A percentile compares a stretch with the other conserved stretches of the same genome.
Evolutionary conservation across 2,888 invertebrate genomes (phyloP).

Genomic region (Cerastis leucographa): DNA sequence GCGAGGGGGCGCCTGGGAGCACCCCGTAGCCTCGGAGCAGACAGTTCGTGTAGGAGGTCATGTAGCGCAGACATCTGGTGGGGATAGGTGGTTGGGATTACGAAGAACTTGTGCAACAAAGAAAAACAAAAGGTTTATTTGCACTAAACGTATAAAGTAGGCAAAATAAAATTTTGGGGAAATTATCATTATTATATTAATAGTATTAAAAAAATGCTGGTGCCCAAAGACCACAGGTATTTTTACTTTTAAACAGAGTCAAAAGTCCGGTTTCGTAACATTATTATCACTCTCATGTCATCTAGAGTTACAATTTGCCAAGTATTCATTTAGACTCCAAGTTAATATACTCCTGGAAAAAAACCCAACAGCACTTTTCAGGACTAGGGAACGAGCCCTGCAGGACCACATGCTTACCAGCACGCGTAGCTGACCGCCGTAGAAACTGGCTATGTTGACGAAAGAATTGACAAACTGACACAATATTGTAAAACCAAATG

Average conservation of each 20-base stretch:
- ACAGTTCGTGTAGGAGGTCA: constrained; percentile 95
- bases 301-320: neutral
- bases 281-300: too few relatives aligned
- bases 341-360: neutral
- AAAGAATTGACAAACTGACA: too few relatives aligned
- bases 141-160: neutral
- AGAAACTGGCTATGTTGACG: too few relatives aligned
- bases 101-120: neutral
- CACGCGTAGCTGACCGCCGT: too few relatives aligned
- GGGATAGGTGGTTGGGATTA: neutral
- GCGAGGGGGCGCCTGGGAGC: constrained; percentile 93
- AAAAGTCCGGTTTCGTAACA: neutral
- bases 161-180: neutral
- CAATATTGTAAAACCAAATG: too few relatives aligned
- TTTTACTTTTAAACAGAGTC: neutral
- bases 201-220: neutral
- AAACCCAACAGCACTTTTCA: neutral
- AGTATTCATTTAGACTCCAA: neutral
- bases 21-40: constrained; percentile 96
- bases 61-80: constrained; percentile 93
- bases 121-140: neutral
- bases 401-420: neutral
- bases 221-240: neutral
- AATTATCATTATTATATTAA: neutral
- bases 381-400: neutral